Evolutionary conservation across 2,888 invertebrate genomes (phyloP).

Genomic region (Oxycera nigricornis): DNA sequence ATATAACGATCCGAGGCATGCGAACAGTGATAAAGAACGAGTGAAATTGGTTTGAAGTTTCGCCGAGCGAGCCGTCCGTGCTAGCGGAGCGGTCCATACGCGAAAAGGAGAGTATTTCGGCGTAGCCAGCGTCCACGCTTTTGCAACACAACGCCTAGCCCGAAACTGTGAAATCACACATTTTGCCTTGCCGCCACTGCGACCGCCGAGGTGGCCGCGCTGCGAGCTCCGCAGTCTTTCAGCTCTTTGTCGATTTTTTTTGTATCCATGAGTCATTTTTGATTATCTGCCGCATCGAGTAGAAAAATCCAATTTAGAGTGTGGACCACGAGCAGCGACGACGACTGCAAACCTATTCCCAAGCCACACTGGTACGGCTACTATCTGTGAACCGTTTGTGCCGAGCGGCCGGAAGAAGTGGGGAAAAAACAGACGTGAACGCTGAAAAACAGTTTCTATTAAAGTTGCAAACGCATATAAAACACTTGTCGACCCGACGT

Average conservation of each 20-base stretch:
- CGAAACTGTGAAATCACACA: neutral
- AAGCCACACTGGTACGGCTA: neutral
- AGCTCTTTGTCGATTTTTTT: conserved; percentile 30
- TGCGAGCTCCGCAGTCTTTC: neutral
- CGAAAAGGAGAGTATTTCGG: conserved; percentile 7
- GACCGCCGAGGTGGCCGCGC: neutral
- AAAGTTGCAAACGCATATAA: neutral
- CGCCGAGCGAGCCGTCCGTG: neutral
- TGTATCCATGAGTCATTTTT: conserved; percentile 39
- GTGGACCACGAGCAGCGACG: conserved; percentile 1
- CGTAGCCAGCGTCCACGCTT: neutral
- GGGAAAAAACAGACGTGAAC: neutral
- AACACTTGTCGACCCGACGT: conserved; percentile 1
- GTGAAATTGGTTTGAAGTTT: conserved; percentile 10
- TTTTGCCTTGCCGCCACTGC: neutral
- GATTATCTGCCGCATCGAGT: conserved; percentile 25
- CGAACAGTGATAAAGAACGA: conserved; percentile 15
- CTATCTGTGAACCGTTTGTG: neutral
- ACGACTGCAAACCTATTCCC: neutral
- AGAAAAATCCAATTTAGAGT: conserved; percentile 22
- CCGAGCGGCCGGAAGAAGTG: neutral
- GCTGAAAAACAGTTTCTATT: neutral
- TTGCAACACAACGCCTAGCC: neutral
- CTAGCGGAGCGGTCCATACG: neutral
- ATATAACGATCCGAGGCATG: conserved; percentile 7